phyloP scores from a whole-genome alignment of 2,113 vertebrate species.

The Clinocottus analis region DNA sequence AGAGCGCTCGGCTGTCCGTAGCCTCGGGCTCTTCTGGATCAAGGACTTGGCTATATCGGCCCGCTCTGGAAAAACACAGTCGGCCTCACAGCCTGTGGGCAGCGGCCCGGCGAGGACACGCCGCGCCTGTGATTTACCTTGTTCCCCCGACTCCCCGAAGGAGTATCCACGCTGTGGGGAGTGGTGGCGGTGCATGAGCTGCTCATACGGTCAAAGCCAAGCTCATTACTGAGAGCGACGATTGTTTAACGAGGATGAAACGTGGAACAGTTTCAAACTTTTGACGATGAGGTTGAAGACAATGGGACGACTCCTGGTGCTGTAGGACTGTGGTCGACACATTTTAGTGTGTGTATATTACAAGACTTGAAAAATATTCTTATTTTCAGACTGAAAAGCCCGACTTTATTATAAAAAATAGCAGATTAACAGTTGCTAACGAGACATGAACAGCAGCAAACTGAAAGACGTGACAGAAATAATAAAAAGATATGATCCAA shows the following conservation, averaged over 20 bases:
- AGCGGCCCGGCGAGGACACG: constrained; percentile 28
- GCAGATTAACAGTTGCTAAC: background rate
- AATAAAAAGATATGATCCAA: constrained; percentile 7
- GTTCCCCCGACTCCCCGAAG: constrained; percentile 49
- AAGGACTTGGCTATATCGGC: constrained; percentile 62
- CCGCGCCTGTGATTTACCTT: constrained; percentile 52
- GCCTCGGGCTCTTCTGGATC: constrained; percentile 65
- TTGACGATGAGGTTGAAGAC: background rate
- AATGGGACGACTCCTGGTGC: background rate
- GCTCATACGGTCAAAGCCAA: constrained; percentile 34
- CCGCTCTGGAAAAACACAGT: constrained; percentile 34
- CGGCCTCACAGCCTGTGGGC: constrained; percentile 56
- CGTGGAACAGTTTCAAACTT: too few species aligned
- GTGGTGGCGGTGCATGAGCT: background rate
- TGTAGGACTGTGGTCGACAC: background rate
- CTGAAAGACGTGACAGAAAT: background rate
- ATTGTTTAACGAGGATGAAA: constrained; percentile 4
- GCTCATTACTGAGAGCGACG: constrained; percentile 35
- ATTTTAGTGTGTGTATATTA: background rate
- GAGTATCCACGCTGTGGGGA: constrained; percentile 28
- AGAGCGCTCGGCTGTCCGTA: constrained; percentile 27
- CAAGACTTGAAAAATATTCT: background rate
- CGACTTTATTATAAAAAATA: constrained; percentile 28
- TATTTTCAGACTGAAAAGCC: background rate
- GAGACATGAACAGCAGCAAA: constrained; percentile 29